A percentile compares a stretch with the other conserved stretches of the same genome.
Evolutionary conservation across 2,888 invertebrate species (phyloP).

Genomic region (Cataglyphis livida): DNA sequence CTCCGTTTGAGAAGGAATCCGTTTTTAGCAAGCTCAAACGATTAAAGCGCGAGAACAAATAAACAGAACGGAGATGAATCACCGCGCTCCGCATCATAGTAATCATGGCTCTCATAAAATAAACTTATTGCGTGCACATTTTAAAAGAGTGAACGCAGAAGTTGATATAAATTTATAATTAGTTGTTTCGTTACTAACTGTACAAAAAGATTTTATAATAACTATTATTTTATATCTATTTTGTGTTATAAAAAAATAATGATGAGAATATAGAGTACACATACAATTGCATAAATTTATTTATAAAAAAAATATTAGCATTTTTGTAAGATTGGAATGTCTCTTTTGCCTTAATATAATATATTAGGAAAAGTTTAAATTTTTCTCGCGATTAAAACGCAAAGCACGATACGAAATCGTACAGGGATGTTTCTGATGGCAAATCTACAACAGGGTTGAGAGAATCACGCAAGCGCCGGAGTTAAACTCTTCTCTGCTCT

Average conservation of each 20-base stretch:
- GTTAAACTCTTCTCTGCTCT: slow-evolving; percentile 57
- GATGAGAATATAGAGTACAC: background rate
- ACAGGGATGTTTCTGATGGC: slow-evolving; percentile 24
- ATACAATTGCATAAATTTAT: background rate
- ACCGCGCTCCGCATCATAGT: background rate
- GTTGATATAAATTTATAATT: background rate
- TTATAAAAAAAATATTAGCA: background rate
- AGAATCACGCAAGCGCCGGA: slow-evolving; percentile 66
- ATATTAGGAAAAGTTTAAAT: slow-evolving; percentile 1
- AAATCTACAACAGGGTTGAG: slow-evolving; percentile 43
- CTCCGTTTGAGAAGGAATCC: slow-evolving; percentile 10
- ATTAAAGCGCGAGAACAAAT: slow-evolving; percentile 42
- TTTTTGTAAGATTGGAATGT: background rate
- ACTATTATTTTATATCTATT: background rate
- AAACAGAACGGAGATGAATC: slow-evolving; percentile 31
- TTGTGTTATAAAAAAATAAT: background rate
- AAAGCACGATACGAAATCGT: slow-evolving; percentile 54
- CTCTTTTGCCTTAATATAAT: background rate
- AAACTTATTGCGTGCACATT: background rate
- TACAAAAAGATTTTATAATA: slow-evolving; percentile 7
- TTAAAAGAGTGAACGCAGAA: background rate
- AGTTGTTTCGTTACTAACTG: background rate
- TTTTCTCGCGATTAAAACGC: slow-evolving; percentile 5
- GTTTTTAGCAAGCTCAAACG: slow-evolving; percentile 24
- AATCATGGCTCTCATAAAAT: background rate